phyloP scores from a whole-genome alignment of 2,113 vertebrate genomes.

The Nibea albiflora region DNA sequence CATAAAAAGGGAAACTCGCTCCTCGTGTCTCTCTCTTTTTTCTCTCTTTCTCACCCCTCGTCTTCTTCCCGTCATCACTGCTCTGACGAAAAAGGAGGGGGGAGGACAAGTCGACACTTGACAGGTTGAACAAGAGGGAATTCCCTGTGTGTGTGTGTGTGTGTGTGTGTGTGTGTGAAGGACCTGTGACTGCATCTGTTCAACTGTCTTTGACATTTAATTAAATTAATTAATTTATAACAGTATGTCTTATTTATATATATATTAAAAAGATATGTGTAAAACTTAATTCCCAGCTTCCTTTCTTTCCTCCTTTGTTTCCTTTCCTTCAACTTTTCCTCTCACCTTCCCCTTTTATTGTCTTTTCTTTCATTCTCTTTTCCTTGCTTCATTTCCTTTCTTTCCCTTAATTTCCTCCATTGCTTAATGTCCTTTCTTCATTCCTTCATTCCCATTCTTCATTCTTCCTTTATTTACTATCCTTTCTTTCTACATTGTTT shows the following conservation, averaged over 20 bases:
- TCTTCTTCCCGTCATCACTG: slow-evolving; percentile 12
- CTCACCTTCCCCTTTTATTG: too few species aligned
- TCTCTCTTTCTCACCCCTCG: slow-evolving; percentile 12
- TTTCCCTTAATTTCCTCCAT: too few species aligned
- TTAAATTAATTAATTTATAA: background rate
- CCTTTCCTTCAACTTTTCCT: too few species aligned
- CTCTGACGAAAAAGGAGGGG: slow-evolving; percentile 21
- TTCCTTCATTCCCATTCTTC: too few species aligned
- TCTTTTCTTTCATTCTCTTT: too few species aligned
- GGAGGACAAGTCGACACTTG: slow-evolving; percentile 54
- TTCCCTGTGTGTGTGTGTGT: slow-evolving; percentile 4
- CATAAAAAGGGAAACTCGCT: slow-evolving; percentile 75
- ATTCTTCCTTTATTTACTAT: too few species aligned
- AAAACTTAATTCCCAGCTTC: too few species aligned
- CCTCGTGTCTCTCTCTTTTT: slow-evolving; percentile 26
- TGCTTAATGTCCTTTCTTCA: too few species aligned
- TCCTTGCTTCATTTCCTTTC: too few species aligned
- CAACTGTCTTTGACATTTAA: background rate
- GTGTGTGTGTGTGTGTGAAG: too few species aligned
- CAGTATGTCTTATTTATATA: background rate
- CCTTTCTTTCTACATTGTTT: background rate
- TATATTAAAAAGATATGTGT: background rate
- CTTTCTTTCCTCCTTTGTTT: too few species aligned
- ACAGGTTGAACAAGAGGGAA: slow-evolving; percentile 50
- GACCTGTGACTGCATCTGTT: background rate